These are phyloP conservation scores for Lycaena phlaeas DNA, from an alignment of 2,888 invertebrate species.

Conservation along the genomic window DNA sequence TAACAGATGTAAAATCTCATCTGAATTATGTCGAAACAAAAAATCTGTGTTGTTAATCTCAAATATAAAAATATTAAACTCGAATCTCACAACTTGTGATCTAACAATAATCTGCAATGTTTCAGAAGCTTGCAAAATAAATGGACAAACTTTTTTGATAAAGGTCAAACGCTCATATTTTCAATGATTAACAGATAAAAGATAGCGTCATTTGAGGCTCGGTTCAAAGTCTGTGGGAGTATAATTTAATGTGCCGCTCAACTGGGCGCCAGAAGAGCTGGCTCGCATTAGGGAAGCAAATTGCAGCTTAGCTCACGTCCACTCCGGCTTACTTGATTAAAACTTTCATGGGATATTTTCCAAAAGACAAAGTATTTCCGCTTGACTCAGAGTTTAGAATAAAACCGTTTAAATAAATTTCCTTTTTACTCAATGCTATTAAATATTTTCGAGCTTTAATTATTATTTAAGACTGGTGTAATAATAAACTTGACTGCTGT, in stretches of 20 bases:
- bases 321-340: slow-evolving; percentile 6
- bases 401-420: too few species aligned
- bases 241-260: slow-evolving; percentile 5
- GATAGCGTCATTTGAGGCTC: not conserved
- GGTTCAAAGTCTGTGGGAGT: not conserved
- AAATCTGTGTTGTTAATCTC: too few species aligned
- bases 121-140: not conserved
- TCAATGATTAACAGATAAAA: not conserved
- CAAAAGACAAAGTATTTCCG: not conserved
- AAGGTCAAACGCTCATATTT: not conserved
- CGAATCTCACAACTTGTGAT: too few species aligned
- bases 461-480: too few species aligned
- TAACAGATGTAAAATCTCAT: too few species aligned
- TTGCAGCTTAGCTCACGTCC: slow-evolving; percentile 4
- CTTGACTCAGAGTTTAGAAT: not conserved
- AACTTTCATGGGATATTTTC: slow-evolving; percentile 5
- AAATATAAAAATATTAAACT: too few species aligned
- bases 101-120: too few species aligned
- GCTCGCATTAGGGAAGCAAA: slow-evolving; percentile 6
- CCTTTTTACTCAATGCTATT: too few species aligned
- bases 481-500: too few species aligned
- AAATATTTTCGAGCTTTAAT: too few species aligned
- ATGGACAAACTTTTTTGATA: not conserved
- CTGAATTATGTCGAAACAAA: too few species aligned
- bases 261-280: slow-evolving; percentile 4